Evolutionary conservation across 2,113 vertebrate genomes (phyloP), one percentile per base, ranked within the genome.

Genomic region (Macquaria ambigua): DNA sequence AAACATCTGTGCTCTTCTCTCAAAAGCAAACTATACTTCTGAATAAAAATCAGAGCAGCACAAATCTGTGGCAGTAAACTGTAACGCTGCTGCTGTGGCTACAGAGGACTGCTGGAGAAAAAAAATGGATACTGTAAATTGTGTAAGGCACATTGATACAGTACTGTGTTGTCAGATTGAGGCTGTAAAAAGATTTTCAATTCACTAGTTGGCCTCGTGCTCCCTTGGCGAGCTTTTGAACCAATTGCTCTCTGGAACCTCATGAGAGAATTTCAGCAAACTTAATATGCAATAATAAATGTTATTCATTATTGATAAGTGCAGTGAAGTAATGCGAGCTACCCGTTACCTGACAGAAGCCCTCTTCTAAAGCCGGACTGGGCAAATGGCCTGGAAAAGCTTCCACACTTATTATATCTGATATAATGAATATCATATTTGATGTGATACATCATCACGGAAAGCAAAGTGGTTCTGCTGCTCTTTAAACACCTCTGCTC

Each of bases 271-370:
- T 83, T 81, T 68, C 20, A 43, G 28, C 56, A 64, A 69, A 85
- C 69, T 79, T 81, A 56, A 87, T 83, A 81, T 75, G 74, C 77
- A 88, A 82, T 81, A 66, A 76, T 91, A 85, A 74, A 89, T 86
- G 77, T 56, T 16, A 67, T 71, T 63, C 39, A 48, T 52, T 46
- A 80, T 72, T 79, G 77, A 86, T 80, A 71, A 70, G 81, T 82
- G 69, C 55, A 66, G 63, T 43, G 64, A 77, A 50, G 2, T 58
- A 81, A 81, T 84, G 43, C 0, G 5, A 82, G 71, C 37, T 50
- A 37, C 50, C 52, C 0, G 8, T 52, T 56, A 61, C 69, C 62
- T 64, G 73, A 78, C 48, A 67, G 12, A 43, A 11, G 67, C n/a
- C 8, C 71, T 84, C 41, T 55, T 41, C 84, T 69, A 37, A 37